A percentile compares a stretch with the other conserved stretches of the same genome.
These are phyloP conservation scores for Orientallactaga sibirica DNA, from an alignment of 2,797 vertebrate species.

Conservation along the genomic window DNA sequence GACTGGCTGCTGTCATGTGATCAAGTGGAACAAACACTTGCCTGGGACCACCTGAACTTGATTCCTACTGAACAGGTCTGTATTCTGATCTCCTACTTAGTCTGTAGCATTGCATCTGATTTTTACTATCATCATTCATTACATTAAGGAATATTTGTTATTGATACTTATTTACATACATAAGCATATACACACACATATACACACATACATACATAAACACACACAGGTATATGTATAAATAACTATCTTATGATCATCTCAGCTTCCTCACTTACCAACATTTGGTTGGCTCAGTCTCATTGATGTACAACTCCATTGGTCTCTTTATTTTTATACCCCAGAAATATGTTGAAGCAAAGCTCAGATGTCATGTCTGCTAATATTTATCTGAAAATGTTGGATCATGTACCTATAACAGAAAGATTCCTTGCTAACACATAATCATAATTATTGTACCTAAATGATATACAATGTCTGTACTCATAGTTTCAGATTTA, in stretches of 20 bases:
- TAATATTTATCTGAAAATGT: slow-evolving; percentile 11
- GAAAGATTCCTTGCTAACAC: neutral
- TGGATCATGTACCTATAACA: neutral
- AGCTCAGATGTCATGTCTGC: neutral
- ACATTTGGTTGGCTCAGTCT: neutral
- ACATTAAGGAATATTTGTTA: neutral
- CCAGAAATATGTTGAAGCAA: neutral
- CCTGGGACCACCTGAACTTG: neutral
- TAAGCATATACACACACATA: no score
- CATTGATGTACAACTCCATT: neutral
- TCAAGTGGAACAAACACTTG: neutral
- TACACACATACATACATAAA: no score
- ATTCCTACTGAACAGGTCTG: neutral
- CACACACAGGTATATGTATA: neutral
- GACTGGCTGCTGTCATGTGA: neutral
- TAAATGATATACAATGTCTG: neutral
- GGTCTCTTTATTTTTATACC: neutral
- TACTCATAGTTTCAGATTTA: neutral
- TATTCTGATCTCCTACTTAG: neutral
- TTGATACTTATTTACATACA: neutral
- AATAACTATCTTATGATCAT: neutral
- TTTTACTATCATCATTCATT: neutral
- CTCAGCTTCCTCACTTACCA: neutral
- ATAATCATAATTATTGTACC: neutral
- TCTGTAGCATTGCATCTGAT: neutral